phyloP scores from a whole-genome alignment of 2,113 vertebrate species.

The Regulus satrapa region DNA sequence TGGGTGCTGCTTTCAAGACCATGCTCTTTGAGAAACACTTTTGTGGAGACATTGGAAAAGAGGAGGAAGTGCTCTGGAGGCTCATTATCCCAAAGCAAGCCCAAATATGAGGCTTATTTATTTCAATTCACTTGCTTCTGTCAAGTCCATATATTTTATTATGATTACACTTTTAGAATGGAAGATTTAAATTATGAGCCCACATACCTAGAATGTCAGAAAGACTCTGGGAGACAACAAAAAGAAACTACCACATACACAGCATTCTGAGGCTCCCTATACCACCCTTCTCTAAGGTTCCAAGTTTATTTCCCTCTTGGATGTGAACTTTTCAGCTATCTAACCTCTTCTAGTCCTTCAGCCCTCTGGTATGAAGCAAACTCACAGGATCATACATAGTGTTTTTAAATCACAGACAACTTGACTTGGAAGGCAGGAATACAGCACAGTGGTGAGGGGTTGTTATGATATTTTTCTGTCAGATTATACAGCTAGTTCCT shows the following conservation, averaged over 20 bases:
- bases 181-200: neutral
- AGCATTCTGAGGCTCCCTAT: neutral
- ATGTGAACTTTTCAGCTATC: neutral
- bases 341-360: neutral
- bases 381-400: accelerated
- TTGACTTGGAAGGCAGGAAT: neutral
- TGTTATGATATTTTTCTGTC: neutral
- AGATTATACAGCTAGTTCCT: neutral
- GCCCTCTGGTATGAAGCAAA: neutral
- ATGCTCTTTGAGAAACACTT: neutral
- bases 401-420: neutral
- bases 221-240: neutral
- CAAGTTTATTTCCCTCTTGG: neutral
- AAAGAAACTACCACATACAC: neutral
- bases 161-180: neutral
- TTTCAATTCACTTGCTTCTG: neutral
- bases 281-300: neutral
- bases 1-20: neutral
- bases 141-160: neutral
- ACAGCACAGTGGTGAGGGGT: neutral
- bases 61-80: neutral
- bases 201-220: neutral
- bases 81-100: neutral
- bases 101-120: neutral
- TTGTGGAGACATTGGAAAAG: neutral